Evolutionary conservation across 2,797 vertebrate genomes (phyloP), one percentile per base, ranked within the genome.

Genomic region (Lepilemur septentrionalis): DNA sequence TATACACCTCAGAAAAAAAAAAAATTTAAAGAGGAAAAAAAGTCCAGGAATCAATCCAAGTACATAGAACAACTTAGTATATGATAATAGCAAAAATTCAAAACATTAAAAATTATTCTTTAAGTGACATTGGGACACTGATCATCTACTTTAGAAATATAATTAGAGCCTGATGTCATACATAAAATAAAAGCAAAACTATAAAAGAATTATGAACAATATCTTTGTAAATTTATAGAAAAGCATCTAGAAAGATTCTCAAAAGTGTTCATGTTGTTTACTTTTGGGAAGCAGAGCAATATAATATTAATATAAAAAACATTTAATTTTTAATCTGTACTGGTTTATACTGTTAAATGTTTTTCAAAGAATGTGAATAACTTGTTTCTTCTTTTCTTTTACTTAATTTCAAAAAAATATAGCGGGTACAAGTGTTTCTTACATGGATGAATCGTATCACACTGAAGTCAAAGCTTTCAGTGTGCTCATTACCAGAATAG

Each of bases 141-240:
- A 59, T 55, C 14, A 72, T 72, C 48, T 89, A 43, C 28, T 91
- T 69, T n/a, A 50, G 81, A 95, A 96, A 76, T 28, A 76, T 41
- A 97, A 18, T 85, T 70, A 93, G 32, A 94, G 43, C 20, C 15
- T 91, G 61, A 20, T 32, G 46, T 94, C 84, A 95, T 14, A 82
- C 8, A 92, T 32, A 55, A 17, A 88, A 11, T 35, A 57, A 79
- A 86, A 90, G n/a, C 22, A 76, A 25, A 96, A 65, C 73, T 89
- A 38, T 84, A 63, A 79, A 30, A 80, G 20, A 96, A 59, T 50
- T 75, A 93, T 72, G 18, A 59, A 83, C 96, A 93, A 59, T 69
- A 82, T 20, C 22, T 50, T 28, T 78, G 43, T 52, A 82, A 93
- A 95, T 55, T 92, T 82, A 91, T 43, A 92, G 11, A 72, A 86